Conservation (phyloP, 2,888 invertebrate genomes). For the Pocota personata region DNA sequence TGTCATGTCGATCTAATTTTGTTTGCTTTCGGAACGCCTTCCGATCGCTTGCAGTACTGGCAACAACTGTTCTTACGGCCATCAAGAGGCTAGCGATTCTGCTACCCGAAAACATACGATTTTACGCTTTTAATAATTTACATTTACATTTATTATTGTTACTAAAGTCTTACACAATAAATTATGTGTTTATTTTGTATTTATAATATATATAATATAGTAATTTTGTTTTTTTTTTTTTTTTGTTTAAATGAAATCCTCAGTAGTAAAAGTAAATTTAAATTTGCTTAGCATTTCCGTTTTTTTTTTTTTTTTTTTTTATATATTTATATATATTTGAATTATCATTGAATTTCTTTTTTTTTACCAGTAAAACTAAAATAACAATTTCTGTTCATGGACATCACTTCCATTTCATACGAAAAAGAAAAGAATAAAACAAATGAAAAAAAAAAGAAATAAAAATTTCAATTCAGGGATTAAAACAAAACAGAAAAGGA, state of each 20-base stretch:
- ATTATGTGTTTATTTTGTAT: constrained; percentile 47
- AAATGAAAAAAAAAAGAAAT: background rate
- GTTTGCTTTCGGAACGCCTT: too few species aligned
- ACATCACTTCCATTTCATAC: constrained; percentile 54
- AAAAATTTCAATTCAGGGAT: constrained; percentile 24
- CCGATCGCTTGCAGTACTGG: too few species aligned
- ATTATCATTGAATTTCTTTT: constrained; percentile 52
- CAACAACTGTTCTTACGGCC: too few species aligned
- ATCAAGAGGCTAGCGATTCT: too few species aligned
- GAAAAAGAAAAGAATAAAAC: constrained; percentile 16
- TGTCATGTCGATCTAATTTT: too few species aligned
- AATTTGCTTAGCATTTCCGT: constrained; percentile 45
- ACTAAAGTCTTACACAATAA: constrained; percentile 69
- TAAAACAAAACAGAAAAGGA: background rate
- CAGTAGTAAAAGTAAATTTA: constrained; percentile 56
- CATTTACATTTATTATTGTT: constrained; percentile 70
- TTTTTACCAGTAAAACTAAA: constrained; percentile 68
- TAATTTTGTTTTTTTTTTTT: background rate
- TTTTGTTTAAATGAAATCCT: constrained; percentile 45
- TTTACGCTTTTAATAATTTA: constrained; percentile 62
- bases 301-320: constrained; percentile 26
- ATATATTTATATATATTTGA: constrained; percentile 61
- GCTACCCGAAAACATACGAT: background rate
- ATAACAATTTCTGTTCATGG: constrained; percentile 56
- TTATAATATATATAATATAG: constrained; percentile 20